Evolutionary conservation across 1,140 invertebrate species (phyloP).

Genomic region (Sycophila sp.): DNA sequence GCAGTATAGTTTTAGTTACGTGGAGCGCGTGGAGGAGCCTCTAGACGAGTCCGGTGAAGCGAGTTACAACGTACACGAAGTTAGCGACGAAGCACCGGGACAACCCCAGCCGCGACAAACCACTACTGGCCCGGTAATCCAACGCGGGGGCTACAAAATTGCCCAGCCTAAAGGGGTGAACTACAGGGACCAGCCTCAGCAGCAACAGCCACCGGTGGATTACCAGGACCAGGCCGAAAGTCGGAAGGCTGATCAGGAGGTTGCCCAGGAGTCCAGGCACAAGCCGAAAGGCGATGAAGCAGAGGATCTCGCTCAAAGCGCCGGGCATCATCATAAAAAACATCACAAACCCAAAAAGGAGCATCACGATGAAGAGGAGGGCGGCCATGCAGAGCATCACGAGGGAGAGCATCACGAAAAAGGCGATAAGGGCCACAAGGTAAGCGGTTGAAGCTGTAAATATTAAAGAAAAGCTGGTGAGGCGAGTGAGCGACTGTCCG

Average conservation of each 20-base stretch:
- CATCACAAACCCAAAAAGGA: conserved; percentile 8
- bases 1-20: conserved; percentile 14
- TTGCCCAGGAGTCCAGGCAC: not conserved
- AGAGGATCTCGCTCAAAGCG: not conserved
- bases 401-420: conserved; percentile 49
- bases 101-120: not conserved
- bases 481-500: too few species aligned
- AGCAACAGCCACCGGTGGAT: not conserved
- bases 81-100: not conserved
- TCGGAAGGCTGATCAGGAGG: not conserved
- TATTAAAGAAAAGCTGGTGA: too few species aligned
- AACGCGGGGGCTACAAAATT: not conserved
- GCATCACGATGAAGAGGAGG: conserved; percentile 47
- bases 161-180: not conserved
- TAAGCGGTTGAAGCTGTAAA: too few species aligned
- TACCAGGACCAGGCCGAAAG: conserved; percentile 12
- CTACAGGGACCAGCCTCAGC: not conserved
- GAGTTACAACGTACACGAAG: not conserved
- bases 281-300: not conserved
- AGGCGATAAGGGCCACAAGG: conserved; percentile 58
- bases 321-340: conserved; percentile 10
- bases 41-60: not conserved
- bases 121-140: not conserved
- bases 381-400: conserved; percentile 49
- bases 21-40: conserved; percentile 2